A percentile compares a stretch with the other conserved stretches of the same genome.
Evolutionary conservation across 2,888 invertebrate genomes (phyloP).

Genomic region (Listrodromus nycthemerus): DNA sequence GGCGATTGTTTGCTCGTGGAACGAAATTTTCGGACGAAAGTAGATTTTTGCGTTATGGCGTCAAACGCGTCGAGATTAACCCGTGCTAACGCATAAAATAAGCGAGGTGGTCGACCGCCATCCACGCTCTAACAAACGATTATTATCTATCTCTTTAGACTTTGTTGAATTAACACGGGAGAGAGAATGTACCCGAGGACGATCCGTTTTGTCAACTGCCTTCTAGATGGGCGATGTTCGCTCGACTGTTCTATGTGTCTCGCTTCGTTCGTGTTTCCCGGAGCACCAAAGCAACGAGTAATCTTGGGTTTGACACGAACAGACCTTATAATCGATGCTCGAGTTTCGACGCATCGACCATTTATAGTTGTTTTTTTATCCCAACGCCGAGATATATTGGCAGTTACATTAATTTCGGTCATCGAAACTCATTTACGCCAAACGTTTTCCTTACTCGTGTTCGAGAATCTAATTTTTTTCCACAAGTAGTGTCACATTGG

Average conservation of each 20-base stretch:
- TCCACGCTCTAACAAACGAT: slow-evolving; percentile 32
- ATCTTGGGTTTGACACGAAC: slow-evolving; percentile 4
- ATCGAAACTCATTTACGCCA: no score
- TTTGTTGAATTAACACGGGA: slow-evolving; percentile 19
- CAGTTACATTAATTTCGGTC: no score
- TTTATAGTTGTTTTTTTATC: background rate
- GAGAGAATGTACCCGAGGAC: background rate
- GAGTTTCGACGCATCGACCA: slow-evolving; percentile 15
- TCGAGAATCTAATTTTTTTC: no score
- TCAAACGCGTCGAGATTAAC: slow-evolving; percentile 46
- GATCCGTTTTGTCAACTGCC: slow-evolving; percentile 65
- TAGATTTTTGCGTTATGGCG: slow-evolving; percentile 58
- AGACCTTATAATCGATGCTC: slow-evolving; percentile 17
- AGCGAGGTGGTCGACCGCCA: slow-evolving; percentile 43
- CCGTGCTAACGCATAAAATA: slow-evolving; percentile 59
- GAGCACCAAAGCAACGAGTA: background rate
- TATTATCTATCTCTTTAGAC: background rate
- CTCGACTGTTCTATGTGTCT: slow-evolving; percentile 46
- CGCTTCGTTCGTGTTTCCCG: slow-evolving; percentile 11
- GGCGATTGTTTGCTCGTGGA: slow-evolving; percentile 64
- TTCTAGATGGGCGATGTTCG: slow-evolving; percentile 45
- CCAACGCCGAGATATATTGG: background rate
- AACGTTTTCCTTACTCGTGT: no score
- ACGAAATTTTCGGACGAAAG: slow-evolving; percentile 18
- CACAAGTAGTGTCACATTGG: no score